Evolutionary conservation across 2,113 vertebrate genomes (phyloP), one percentile per base, ranked within the genome.

Genomic region (Machaerirhynchus nigripectus): DNA sequence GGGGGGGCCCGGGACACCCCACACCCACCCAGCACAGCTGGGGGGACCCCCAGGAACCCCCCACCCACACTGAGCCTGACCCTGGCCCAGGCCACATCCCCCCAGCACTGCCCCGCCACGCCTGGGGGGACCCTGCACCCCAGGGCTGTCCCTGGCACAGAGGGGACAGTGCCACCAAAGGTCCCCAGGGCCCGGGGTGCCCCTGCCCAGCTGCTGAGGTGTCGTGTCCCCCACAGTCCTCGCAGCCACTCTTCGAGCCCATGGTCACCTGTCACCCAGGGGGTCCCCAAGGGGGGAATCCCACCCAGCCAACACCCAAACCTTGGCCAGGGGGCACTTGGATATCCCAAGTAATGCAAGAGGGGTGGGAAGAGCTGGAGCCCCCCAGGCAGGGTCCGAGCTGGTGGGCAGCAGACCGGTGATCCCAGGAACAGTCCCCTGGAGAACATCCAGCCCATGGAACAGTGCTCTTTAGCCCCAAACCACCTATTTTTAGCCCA

Each of bases 281-380:
- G 9, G 1, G 11, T 0, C 20, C 24, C 33, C 1, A 21, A 26
- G 4, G 44, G 4, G 44, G 8, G 1, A 42, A 40, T 6, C 59
- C 30, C 59, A 28, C n/a, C 50, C 40, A 16, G 18, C 49, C 47
- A 15, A 17, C 11, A 3, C 10, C 39, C 35, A 16, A 10, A 4
- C 6, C 55, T 1, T 0, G 2, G 22, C 7, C 13, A 5, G 1
- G 9, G 13, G 50, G 39, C 13, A 21, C 24, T 8, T 3, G 0
- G 10, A 33, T 0, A 17, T 42, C 5, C 18, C 8, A 1, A 15
- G 17, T 1, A 4, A 2, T 3, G 19, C 3, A 8, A 4, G 6
- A 11, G 40, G 30, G 27, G 9, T 3, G 3, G 3, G 19, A 13
- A 5, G 23, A 27, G 46, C n/a, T 11, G 23, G 10, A 70, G 30